A percentile compares a stretch with the other conserved stretches of the same genome.
Evolutionary conservation across 2,888 invertebrate species (phyloP).

Genomic region (Aromia moschata): DNA sequence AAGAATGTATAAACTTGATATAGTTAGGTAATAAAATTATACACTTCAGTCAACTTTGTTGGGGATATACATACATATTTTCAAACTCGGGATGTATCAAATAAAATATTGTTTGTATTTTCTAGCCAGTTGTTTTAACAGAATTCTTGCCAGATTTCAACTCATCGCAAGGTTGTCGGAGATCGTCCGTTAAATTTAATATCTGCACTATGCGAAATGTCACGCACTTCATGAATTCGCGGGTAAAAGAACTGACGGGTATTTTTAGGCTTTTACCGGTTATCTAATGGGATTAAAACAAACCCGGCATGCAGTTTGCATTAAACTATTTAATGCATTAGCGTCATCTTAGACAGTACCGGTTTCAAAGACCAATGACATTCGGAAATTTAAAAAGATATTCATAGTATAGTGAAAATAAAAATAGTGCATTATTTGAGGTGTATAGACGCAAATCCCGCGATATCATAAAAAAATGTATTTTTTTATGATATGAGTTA

Average conservation of each 20-base stretch:
- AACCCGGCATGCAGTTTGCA: conserved; percentile 22
- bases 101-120: not conserved
- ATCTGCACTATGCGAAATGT: conserved; percentile 1
- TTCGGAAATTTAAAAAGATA: too few species aligned
- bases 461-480: too few species aligned
- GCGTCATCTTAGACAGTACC: not conserved
- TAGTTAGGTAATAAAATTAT: too few species aligned
- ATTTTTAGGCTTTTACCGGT: conserved; percentile 26
- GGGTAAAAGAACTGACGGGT: conserved; percentile 19
- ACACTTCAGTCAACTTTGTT: too few species aligned
- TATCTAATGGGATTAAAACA: conserved; percentile 27
- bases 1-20: too few species aligned
- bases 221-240: conserved; percentile 15
- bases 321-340: conserved; percentile 19
- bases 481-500: too few species aligned
- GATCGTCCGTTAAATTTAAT: conserved; percentile 3
- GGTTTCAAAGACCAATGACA: not conserved
- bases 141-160: conserved; percentile 16
- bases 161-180: conserved; percentile 14
- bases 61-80: too few species aligned
- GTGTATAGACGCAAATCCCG: too few species aligned
- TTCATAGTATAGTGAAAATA: too few species aligned
- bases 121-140: not conserved
- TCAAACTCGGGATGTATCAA: too few species aligned
- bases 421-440: too few species aligned